Evolutionary conservation across 2,797 vertebrate species (phyloP).

Genomic region (Melanotaenia maccullochi): DNA sequence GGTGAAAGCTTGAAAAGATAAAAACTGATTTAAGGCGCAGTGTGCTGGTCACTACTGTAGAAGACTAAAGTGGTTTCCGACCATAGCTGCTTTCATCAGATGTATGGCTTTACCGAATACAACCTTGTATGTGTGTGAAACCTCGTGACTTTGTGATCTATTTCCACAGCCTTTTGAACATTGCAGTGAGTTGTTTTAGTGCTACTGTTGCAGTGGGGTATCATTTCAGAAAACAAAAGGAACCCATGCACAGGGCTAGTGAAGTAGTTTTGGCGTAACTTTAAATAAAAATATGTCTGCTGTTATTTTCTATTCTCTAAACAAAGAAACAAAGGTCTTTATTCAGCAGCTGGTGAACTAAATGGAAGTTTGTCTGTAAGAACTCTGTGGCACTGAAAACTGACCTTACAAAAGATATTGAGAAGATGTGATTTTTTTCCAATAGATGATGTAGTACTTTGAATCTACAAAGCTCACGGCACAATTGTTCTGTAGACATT

Average conservation of each 20-base stretch:
- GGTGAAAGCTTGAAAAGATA: slow-evolving; percentile 53
- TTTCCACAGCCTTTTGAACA: slow-evolving; percentile 70
- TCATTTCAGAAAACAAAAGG: slow-evolving; percentile 56
- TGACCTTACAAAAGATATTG: slow-evolving; percentile 65
- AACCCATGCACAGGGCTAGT: slow-evolving; percentile 71
- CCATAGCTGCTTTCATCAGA: slow-evolving; percentile 62
- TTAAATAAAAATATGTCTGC: slow-evolving; percentile 62
- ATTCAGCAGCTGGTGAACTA: slow-evolving; percentile 62
- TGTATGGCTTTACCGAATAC: slow-evolving; percentile 63
- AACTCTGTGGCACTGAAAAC: slow-evolving; percentile 57
- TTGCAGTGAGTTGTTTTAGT: slow-evolving; percentile 77
- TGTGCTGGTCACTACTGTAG: slow-evolving; percentile 80
- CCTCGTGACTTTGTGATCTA: slow-evolving; percentile 73
- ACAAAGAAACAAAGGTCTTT: slow-evolving; percentile 62
- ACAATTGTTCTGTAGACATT: slow-evolving; percentile 81
- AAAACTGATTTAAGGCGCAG: slow-evolving; percentile 55
- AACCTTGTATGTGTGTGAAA: slow-evolving; percentile 67
- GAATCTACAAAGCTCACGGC: slow-evolving; percentile 76
- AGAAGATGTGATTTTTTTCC: slow-evolving; percentile 64
- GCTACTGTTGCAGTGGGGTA: slow-evolving; percentile 70
- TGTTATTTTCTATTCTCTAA: slow-evolving; percentile 66
- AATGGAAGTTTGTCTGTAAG: slow-evolving; percentile 66
- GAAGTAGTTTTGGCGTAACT: slow-evolving; percentile 70
- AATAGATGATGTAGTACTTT: slow-evolving; percentile 70
- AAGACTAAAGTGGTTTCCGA: slow-evolving; percentile 38